Evolutionary conservation across 2,888 invertebrate genomes (phyloP).

Genomic region (Drosophila barbarae): DNA sequence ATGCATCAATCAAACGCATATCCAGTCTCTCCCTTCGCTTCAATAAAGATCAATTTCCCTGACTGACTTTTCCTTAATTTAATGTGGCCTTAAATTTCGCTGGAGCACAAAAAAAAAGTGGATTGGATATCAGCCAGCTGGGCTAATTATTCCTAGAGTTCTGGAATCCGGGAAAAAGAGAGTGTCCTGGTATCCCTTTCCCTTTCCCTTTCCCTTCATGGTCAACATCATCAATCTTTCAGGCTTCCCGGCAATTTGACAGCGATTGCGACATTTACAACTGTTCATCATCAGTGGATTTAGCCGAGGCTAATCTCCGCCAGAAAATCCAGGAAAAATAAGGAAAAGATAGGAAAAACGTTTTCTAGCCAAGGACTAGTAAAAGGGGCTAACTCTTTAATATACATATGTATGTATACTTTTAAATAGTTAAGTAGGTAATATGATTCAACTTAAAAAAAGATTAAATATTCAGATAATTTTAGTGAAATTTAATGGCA

Average conservation of each 20-base stretch:
- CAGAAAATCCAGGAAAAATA: slow-evolving; percentile 6
- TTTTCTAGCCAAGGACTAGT: neutral
- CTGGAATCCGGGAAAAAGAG: neutral
- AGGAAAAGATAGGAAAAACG: neutral
- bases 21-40: slow-evolving; percentile 47
- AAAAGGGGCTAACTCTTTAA: neutral
- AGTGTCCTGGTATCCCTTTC: neutral
- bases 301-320: slow-evolving; percentile 36
- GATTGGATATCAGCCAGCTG: slow-evolving; percentile 31
- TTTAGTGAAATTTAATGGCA: too few species aligned
- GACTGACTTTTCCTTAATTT: slow-evolving; percentile 35
- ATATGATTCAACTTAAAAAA: too few species aligned
- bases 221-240: slow-evolving; percentile 65
- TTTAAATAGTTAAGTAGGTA: too few species aligned
- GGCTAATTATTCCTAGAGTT: slow-evolving; percentile 35
- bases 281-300: slow-evolving; percentile 55
- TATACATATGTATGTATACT: too few species aligned
- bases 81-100: slow-evolving; percentile 3
- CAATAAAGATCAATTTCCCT: slow-evolving; percentile 54
- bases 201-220: neutral
- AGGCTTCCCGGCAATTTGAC: slow-evolving; percentile 59
- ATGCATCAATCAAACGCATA: slow-evolving; percentile 65
- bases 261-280: slow-evolving; percentile 71
- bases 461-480: too few species aligned
- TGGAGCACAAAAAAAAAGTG: neutral